Evolutionary conservation across 2,888 invertebrate species (phyloP).

Genomic region (Lepetodrilus schrolli): DNA sequence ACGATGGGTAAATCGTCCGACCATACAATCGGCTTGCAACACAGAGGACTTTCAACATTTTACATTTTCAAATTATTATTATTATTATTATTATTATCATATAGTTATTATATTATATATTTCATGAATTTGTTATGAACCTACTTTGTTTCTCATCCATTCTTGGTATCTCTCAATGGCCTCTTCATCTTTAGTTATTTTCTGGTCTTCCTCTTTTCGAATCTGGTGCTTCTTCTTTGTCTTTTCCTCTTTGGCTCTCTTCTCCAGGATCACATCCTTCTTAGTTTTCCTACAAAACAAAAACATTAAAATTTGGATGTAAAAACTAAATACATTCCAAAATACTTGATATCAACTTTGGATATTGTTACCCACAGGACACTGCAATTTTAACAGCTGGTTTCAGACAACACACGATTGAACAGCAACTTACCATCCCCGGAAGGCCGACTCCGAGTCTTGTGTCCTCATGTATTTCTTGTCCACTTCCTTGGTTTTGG

Average conservation of each 20-base stretch:
- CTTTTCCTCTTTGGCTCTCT: constrained; percentile 32
- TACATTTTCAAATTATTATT: too few species aligned
- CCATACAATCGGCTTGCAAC: too few species aligned
- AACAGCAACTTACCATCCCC: constrained; percentile 50
- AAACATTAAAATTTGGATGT: too few species aligned
- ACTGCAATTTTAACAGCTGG: not conserved
- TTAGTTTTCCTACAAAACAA: constrained; percentile 31
- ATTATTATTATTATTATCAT: too few species aligned
- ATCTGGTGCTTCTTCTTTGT: constrained; percentile 25
- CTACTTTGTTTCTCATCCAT: constrained; percentile 47
- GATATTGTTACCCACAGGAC: not conserved
- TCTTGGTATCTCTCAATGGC: constrained; percentile 39
- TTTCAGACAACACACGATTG: not conserved
- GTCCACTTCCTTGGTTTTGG: constrained; percentile 47
- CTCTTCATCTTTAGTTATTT: constrained; percentile 40
- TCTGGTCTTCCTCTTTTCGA: constrained; percentile 30
- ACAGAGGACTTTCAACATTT: too few species aligned
- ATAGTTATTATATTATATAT: too few species aligned
- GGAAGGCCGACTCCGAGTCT: constrained; percentile 50
- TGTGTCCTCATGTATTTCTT: constrained; percentile 44
- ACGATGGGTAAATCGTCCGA: too few species aligned
- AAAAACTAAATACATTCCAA: too few species aligned
- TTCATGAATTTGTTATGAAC: too few species aligned
- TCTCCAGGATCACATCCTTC: constrained; percentile 32
- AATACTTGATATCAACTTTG: too few species aligned